Evolutionary conservation across 2,888 invertebrate genomes (phyloP).

Genomic region (Standfussiana lucernea): DNA sequence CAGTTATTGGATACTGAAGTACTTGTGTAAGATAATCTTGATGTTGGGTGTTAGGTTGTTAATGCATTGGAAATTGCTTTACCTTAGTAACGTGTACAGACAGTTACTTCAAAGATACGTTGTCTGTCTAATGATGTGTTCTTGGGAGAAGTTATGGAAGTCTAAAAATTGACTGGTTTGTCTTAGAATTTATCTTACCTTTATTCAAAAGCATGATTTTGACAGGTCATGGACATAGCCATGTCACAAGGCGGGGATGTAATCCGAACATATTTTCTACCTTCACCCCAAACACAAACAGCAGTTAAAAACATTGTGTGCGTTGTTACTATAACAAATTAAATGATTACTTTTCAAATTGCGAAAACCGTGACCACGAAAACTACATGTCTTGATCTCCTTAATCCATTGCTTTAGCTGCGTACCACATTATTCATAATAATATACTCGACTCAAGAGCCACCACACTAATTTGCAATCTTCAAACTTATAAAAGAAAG

Average conservation of each 20-base stretch:
- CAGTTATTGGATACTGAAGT: conserved; percentile 50
- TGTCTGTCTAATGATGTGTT: not conserved
- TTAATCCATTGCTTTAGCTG: not conserved
- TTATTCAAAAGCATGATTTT: not conserved
- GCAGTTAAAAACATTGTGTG: no score
- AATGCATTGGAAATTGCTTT: conserved; percentile 34
- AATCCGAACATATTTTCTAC: not conserved
- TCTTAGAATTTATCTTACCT: not conserved
- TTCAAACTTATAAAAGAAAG: conserved; percentile 16
- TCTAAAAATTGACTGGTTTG: not conserved
- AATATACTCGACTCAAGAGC: not conserved
- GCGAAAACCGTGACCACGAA: not conserved
- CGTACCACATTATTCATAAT: not conserved
- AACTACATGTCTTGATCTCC: not conserved
- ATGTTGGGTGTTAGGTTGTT: conserved; percentile 47
- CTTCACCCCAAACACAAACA: not conserved
- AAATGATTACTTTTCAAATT: not conserved
- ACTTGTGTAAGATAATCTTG: conserved; percentile 48
- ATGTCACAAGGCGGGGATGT: not conserved
- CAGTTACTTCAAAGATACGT: not conserved
- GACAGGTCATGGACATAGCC: not conserved
- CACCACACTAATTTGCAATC: not conserved
- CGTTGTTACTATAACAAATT: not conserved
- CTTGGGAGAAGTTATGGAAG: not conserved
- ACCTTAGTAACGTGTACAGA: not conserved